Conservation (phyloP, 1,140 invertebrate genomes). For the Drosophila trapezifrons region DNA sequence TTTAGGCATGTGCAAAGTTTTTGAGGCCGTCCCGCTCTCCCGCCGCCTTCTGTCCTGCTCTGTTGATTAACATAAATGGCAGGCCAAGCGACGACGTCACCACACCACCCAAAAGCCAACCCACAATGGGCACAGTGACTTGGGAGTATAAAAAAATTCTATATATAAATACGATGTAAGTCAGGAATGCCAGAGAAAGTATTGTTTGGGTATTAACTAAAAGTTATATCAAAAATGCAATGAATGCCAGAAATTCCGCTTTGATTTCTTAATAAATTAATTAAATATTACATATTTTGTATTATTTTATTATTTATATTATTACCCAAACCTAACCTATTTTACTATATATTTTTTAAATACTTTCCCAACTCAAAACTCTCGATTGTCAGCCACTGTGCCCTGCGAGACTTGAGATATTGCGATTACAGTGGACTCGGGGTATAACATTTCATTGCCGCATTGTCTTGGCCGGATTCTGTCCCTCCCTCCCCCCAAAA, state of each 20-base stretch:
- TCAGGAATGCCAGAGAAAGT: too few species aligned
- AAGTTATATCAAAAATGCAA: too few species aligned
- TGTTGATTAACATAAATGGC: slow-evolving; percentile 55
- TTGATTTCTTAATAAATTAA: too few species aligned
- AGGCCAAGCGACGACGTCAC: slow-evolving; percentile 27
- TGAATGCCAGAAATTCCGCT: too few species aligned
- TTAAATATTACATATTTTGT: too few species aligned
- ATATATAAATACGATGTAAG: too few species aligned
- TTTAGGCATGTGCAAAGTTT: slow-evolving; percentile 49
- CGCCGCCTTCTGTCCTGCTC: slow-evolving; percentile 9
- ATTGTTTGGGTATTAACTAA: too few species aligned
- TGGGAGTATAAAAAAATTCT: too few species aligned
- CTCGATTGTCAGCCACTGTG: neutral
- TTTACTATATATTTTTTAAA: neutral
- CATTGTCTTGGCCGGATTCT: slow-evolving; percentile 28
- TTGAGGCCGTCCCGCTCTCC: slow-evolving; percentile 5
- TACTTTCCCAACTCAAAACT: neutral
- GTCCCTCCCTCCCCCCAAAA: neutral
- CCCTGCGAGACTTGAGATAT: slow-evolving; percentile 5
- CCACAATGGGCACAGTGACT: neutral
- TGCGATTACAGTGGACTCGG: slow-evolving; percentile 37
- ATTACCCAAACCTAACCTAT: neutral
- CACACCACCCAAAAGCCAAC: neutral
- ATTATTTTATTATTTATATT: neutral
- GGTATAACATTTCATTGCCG: slow-evolving; percentile 47